phyloP scores from a whole-genome alignment of 2,888 invertebrate genomes.

The Chaitophorus viminalis region DNA sequence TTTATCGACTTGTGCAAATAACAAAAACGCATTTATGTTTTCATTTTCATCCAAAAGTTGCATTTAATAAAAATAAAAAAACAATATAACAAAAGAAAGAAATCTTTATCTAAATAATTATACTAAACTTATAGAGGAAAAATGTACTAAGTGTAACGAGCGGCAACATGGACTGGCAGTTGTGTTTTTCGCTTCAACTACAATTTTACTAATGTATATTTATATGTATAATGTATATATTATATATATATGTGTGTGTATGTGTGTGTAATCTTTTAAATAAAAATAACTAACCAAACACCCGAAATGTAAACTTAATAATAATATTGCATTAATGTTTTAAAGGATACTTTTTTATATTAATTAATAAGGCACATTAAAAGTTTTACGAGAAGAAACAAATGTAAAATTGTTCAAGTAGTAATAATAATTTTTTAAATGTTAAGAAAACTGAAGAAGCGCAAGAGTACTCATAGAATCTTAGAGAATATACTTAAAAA shows the following conservation, averaged over 20 bases:
- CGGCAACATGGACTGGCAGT: conserved; percentile 62
- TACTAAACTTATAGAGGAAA: conserved; percentile 58
- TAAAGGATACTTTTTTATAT: conserved; percentile 54
- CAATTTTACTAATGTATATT: conserved; percentile 20
- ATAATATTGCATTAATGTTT: conserved; percentile 46
- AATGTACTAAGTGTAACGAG: conserved; percentile 49
- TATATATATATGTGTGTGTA: conserved; percentile 26
- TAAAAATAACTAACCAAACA: conserved; percentile 35
- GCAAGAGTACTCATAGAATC: conserved; percentile 38
- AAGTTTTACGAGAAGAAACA: conserved; percentile 27
- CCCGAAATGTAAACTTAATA: conserved; percentile 52
- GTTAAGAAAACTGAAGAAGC: conserved; percentile 20
- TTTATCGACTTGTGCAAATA: conserved; percentile 62
- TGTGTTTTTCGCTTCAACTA: conserved; percentile 60
- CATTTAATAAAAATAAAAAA: conserved; percentile 61
- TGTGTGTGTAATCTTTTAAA: conserved; percentile 4
- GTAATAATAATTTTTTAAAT: conserved; percentile 19
- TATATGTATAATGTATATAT: conserved; percentile 44
- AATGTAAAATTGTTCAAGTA: conserved; percentile 36
- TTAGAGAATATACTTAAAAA: neutral
- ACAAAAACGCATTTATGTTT: conserved; percentile 60
- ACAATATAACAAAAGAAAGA: conserved; percentile 57
- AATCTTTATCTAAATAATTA: conserved; percentile 59
- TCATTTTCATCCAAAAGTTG: conserved; percentile 61
- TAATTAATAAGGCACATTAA: conserved; percentile 59